Evolutionary conservation across 1,140 invertebrate species (phyloP).

Genomic region (Augochlora pura): DNA sequence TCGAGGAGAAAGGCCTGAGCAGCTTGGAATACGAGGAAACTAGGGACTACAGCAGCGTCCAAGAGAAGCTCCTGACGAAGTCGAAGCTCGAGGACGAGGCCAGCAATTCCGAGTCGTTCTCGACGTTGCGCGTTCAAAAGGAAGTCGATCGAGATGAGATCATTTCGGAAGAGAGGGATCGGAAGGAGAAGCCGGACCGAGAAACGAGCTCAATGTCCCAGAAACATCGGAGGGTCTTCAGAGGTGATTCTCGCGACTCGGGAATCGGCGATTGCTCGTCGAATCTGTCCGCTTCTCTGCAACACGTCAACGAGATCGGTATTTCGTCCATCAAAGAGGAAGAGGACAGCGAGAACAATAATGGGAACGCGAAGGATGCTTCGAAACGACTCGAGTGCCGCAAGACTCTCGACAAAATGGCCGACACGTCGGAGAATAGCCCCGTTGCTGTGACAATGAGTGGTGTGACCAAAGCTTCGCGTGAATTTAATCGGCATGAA

Average conservation of each 20-base stretch:
- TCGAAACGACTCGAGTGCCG: background rate
- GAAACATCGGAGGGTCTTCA: slow-evolving; percentile 63
- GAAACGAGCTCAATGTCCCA: slow-evolving; percentile 70
- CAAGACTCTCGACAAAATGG: background rate
- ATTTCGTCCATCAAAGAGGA: slow-evolving; percentile 54
- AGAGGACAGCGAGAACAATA: slow-evolving; percentile 40
- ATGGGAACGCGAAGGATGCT: background rate
- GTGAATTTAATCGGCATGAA: slow-evolving; percentile 60
- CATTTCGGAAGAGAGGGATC: background rate
- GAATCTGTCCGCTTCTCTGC: slow-evolving; percentile 44
- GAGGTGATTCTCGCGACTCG: slow-evolving; percentile 73
- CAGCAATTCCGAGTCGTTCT: background rate
- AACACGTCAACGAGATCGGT: slow-evolving; percentile 53
- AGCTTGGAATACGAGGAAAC: background rate
- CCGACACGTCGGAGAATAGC: background rate
- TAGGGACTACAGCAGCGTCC: too few relatives aligned
- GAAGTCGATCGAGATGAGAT: background rate
- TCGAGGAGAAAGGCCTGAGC: background rate
- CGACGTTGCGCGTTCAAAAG: background rate
- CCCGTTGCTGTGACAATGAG: slow-evolving; percentile 12
- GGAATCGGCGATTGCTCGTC: slow-evolving; percentile 66
- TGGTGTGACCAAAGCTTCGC: slow-evolving; percentile 56
- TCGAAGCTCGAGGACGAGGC: background rate
- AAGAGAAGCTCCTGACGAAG: background rate
- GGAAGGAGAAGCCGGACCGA: slow-evolving; percentile 14